Evolutionary conservation across 2,888 invertebrate species (phyloP).

Genomic region (Lepidonotus clava): DNA sequence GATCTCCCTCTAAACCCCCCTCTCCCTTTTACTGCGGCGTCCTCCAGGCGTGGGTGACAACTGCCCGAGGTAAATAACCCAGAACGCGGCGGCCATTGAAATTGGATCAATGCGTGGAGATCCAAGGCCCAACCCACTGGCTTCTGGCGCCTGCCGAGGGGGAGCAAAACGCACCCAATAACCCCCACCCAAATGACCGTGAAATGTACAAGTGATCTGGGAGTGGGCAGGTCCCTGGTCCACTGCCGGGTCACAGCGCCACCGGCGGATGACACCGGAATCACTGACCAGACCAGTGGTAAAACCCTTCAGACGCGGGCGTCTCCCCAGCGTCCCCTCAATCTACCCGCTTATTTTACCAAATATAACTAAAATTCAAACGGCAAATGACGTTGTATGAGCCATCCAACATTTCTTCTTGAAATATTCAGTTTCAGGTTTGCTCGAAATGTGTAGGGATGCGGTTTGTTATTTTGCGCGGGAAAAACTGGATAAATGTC

Average conservation of each 20-base stretch:
- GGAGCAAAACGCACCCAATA: constrained; percentile 23
- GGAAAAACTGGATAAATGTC: no score
- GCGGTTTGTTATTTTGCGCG: no score
- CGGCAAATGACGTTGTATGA: no score
- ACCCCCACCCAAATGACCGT: constrained; percentile 8
- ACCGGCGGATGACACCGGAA: constrained; percentile 7
- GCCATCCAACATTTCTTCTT: no score
- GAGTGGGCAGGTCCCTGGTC: not conserved
- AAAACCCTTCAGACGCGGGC: no score
- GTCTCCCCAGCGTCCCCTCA: no score
- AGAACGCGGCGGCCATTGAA: constrained; percentile 21
- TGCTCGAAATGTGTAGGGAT: no score
- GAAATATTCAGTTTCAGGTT: no score
- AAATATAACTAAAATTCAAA: no score
- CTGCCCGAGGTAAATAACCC: constrained; percentile 13
- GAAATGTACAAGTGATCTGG: constrained; percentile 43
- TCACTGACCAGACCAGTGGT: not conserved
- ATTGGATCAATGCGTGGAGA: constrained; percentile 4
- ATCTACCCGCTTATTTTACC: no score
- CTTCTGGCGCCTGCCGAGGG: not conserved
- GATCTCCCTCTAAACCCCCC: no score
- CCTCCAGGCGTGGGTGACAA: not conserved
- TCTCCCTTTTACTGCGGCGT: no score
- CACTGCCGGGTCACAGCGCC: not conserved
- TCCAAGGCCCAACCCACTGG: not conserved